Evolutionary conservation across 2,888 invertebrate genomes (phyloP).

Genomic region (Anthrax anthrax): DNA sequence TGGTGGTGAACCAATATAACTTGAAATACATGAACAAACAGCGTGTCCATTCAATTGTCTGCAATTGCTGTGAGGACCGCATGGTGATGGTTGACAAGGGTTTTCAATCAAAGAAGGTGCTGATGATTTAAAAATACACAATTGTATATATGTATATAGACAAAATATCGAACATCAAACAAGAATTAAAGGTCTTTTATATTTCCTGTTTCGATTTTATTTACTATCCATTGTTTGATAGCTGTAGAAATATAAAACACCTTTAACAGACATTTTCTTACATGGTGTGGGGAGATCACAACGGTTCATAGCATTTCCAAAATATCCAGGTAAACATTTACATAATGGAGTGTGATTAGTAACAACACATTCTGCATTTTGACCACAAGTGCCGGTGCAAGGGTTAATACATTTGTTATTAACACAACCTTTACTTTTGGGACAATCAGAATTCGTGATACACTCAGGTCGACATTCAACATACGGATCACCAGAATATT

Average conservation of each 20-base stretch:
- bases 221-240: too few relatives aligned
- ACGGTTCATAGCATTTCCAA: slow-evolving; percentile 43
- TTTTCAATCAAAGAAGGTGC: slow-evolving; percentile 26
- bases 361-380: slow-evolving; percentile 58
- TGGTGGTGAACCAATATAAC: slow-evolving; percentile 66
- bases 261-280: slow-evolving; percentile 24
- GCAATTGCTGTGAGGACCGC: slow-evolving; percentile 69
- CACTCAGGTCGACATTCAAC: slow-evolving; percentile 55
- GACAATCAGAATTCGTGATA: slow-evolving; percentile 49
- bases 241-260: too few relatives aligned
- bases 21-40: slow-evolving; percentile 64
- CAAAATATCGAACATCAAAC: not conserved
- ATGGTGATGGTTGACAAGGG: slow-evolving; percentile 55
- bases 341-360: slow-evolving; percentile 54
- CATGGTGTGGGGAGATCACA: slow-evolving; percentile 30
- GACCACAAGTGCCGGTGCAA: slow-evolving; percentile 69
- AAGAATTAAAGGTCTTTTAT: too few relatives aligned
- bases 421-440: slow-evolving; percentile 46
- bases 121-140: too few relatives aligned
- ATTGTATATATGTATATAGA: too few relatives aligned
- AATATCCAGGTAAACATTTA: slow-evolving; percentile 43
- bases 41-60: slow-evolving; percentile 56
- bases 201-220: slow-evolving; percentile 15
- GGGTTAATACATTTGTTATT: slow-evolving; percentile 72
- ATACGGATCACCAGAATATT: slow-evolving; percentile 50